phyloP scores from a whole-genome alignment of 2,797 vertebrate species.

The Podargus strigoides region DNA sequence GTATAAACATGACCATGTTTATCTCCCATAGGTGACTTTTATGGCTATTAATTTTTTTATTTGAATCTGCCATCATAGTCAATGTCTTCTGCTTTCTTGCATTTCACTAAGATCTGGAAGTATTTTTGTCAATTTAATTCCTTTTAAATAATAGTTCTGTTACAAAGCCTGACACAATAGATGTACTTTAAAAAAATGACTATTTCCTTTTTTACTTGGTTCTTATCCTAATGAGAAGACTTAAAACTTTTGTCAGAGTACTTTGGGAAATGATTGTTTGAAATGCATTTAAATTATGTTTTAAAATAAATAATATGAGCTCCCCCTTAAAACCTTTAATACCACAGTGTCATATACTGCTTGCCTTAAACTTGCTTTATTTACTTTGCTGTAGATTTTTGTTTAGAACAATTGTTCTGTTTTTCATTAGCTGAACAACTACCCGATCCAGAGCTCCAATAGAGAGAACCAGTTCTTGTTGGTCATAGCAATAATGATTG shows the following conservation, averaged over 20 bases:
- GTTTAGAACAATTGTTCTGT: conserved; percentile 20
- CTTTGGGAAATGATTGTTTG: neutral
- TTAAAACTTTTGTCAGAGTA: neutral
- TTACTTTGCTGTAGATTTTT: conserved; percentile 3
- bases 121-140: neutral
- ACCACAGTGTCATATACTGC: neutral
- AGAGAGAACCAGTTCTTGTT: neutral
- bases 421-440: conserved; percentile 44
- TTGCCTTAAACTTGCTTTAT: conserved; percentile 28
- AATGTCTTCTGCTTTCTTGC: neutral
- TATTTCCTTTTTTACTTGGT: neutral
- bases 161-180: neutral
- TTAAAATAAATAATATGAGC: neutral
- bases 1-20: neutral
- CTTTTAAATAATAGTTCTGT: neutral
- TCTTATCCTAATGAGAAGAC: neutral
- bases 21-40: neutral
- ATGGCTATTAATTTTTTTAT: neutral
- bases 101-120: neutral
- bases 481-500: conserved; percentile 35
- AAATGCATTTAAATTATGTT: neutral
- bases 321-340: neutral
- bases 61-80: neutral
- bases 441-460: conserved; percentile 7
- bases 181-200: neutral